Conservation (phyloP, 2,113 vertebrate species). For the Crotalus viridis region DNA sequence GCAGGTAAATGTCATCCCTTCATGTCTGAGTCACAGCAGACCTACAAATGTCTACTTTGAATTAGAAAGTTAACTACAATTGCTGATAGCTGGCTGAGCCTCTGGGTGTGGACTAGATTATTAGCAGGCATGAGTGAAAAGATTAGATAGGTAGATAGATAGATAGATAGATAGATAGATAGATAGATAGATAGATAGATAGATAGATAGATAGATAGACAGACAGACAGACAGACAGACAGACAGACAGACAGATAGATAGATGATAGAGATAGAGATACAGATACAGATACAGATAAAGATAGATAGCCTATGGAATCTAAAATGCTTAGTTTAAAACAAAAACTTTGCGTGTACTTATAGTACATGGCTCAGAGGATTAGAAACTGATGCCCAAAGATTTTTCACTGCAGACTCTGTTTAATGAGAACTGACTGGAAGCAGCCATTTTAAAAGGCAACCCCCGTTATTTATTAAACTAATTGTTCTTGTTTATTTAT, state of each 20-base stretch:
- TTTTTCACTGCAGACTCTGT: conserved; percentile 6
- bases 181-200: too few relatives aligned
- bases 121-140: not conserved
- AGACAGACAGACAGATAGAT: too few relatives aligned
- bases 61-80: not conserved
- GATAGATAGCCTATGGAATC: not conserved
- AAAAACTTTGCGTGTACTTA: not conserved
- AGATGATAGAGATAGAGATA: too few relatives aligned
- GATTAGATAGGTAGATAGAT: not conserved
- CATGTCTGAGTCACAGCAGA: not conserved
- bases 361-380: not conserved
- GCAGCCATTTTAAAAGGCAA: conserved; percentile 22
- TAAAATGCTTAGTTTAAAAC: not conserved
- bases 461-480: conserved; percentile 58
- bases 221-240: too few relatives aligned
- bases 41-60: not conserved
- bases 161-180: too few relatives aligned
- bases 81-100: not conserved
- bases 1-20: not conserved
- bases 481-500: conserved; percentile 65
- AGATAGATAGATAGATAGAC: too few relatives aligned
- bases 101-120: not conserved
- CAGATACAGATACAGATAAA: too few relatives aligned
- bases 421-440: conserved; percentile 38
- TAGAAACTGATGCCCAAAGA: conserved; percentile 14